Base-by-base conservation (phyloP, 2,888 invertebrate species). In the Caenorhabditis wallacei region DNA sequence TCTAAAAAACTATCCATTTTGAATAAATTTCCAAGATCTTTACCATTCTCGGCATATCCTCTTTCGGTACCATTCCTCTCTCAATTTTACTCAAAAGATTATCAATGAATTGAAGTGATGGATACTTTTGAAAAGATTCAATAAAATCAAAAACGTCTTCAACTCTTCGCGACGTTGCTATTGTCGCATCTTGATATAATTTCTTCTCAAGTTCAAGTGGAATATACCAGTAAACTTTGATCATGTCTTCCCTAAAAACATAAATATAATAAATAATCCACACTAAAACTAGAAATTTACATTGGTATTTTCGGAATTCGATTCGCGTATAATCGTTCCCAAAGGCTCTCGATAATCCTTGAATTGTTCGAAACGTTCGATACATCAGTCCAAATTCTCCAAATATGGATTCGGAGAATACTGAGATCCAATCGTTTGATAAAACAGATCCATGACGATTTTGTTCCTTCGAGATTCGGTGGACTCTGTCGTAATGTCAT, bases 331-430 rank as follows among this genome's bases (percentile, higher is more conserved):
- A 82, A 40, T 11, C 81, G 56, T 0, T 43, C 37, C 78, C 82
- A 78, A 20, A 78, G 13, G 1, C 20, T 18, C 5, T 71, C 61
- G n/a, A 76, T 63, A 1, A 75, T 51, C 0, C 24, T 53, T 20
- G 51, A 48, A 35, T 63, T 56, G 10, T 64, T 46, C 13, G 13
- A 51, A 18, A 68, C 57, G 4, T 61, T 71, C 1, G 69, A 70
- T 40, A 80, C 24, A 46, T 79, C 80, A 0, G 66, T 64, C 3
- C 79, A 46, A 13, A 83, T 81, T 54, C 76, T 79, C 66, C 79
- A 82, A 11, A 81, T 20, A n/a, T 79, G 66, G 2, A 22, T 22
- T 0, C 70, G 57, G 26, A 80, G 53, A 40, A 26, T 61, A 2
- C 26, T 13, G 53, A 59, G 72, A 30, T 51, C 24, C 22, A 80